Evolutionary conservation across 2,113 vertebrate species (phyloP).

Genomic region (Cyprinodon tularosa): DNA sequence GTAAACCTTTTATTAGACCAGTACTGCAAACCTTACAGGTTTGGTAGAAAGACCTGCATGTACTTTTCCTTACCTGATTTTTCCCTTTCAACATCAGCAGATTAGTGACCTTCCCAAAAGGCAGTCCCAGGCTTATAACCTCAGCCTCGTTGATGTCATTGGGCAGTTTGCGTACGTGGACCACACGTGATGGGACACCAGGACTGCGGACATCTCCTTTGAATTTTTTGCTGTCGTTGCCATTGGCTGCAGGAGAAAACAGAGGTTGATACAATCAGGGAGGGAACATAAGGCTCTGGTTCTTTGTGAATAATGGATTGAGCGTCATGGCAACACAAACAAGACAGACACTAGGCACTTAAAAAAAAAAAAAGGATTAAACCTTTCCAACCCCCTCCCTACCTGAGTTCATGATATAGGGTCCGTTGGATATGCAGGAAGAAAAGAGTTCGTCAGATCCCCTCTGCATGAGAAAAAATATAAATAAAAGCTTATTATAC

Average conservation of each 20-base stretch:
- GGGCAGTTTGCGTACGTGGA: conserved; percentile 94
- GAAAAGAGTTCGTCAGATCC: conserved; percentile 99
- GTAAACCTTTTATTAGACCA: background rate
- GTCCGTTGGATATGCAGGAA: conserved; percentile 96
- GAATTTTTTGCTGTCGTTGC: conserved; percentile 99
- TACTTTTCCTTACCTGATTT: conserved; percentile 86
- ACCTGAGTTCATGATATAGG: conserved; percentile 97
- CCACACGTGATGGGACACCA: conserved; percentile 90
- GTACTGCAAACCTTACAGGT: conserved; percentile 7
- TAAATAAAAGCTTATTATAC: conserved; percentile 61
- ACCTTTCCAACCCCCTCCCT: conserved; percentile 72
- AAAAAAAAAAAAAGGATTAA: conserved; percentile 36
- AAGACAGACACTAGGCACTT: conserved; percentile 52
- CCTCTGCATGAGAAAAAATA: conserved; percentile 82
- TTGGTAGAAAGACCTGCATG: conserved; percentile 11
- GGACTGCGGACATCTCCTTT: conserved; percentile 91
- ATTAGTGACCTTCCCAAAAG: conserved; percentile 98
- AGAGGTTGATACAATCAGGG: conserved; percentile 71
- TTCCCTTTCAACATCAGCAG: conserved; percentile 98
- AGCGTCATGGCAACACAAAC: conserved; percentile 65
- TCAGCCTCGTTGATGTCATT: conserved; percentile 94
- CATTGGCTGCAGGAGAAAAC: conserved; percentile 86
- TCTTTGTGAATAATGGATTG: conserved; percentile 74
- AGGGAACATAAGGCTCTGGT: conserved; percentile 59
- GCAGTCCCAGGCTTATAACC: conserved; percentile 94